phyloP scores from a whole-genome alignment of 2,797 vertebrate genomes.

The Rhinella marina region DNA sequence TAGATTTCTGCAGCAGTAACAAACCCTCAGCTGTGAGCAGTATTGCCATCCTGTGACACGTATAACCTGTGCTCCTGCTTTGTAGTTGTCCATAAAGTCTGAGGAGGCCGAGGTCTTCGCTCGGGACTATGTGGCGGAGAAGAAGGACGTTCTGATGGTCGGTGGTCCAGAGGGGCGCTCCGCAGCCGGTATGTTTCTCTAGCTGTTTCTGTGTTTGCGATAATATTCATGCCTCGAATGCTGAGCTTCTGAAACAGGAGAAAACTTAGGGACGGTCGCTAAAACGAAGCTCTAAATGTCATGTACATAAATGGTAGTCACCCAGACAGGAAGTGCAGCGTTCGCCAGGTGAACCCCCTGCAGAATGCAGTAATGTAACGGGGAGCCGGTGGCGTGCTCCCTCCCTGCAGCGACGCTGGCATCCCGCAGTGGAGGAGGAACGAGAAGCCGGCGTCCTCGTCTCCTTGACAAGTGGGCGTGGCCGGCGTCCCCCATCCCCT shows the following conservation, averaged over 20 bases:
- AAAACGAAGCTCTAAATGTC: too few relatives aligned
- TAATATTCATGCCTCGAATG: neutral
- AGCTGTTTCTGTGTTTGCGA: neutral
- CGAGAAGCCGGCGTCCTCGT: too few relatives aligned
- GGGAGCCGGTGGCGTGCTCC: too few relatives aligned
- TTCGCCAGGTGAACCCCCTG: neutral
- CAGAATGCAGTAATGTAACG: neutral
- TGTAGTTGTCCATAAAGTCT: conserved; percentile 4
- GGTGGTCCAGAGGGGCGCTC: neutral
- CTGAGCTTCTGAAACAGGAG: too few relatives aligned
- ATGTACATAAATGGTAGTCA: neutral
- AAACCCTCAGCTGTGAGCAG: neutral
- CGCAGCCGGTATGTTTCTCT: neutral
- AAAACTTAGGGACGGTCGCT: too few relatives aligned
- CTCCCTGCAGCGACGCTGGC: too few relatives aligned
- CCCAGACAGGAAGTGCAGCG: neutral
- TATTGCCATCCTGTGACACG: too few relatives aligned
- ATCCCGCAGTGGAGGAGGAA: too few relatives aligned
- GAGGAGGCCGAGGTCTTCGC: neutral
- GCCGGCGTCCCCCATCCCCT: too few relatives aligned
- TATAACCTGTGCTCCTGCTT: neutral
- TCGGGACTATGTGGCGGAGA: neutral
- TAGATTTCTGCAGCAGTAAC: neutral
- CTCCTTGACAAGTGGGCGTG: too few relatives aligned
- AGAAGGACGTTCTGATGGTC: neutral